Conservation (phyloP, 2,113 vertebrate species). For the Hippotragus niger region DNA sequence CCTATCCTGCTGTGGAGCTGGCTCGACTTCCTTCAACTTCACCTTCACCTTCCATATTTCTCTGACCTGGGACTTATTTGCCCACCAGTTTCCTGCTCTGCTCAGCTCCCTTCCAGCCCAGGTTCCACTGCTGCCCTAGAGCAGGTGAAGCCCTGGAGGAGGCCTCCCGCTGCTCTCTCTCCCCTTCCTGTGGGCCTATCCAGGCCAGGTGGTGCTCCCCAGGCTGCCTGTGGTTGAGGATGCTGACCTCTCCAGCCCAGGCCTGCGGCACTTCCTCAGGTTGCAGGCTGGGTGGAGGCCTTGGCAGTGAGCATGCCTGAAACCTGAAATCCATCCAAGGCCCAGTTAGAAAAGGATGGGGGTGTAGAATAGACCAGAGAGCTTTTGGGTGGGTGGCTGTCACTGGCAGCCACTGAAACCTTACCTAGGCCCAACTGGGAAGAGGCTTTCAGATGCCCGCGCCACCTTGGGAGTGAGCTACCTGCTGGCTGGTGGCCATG, state of each 20-base stretch:
- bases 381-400: not conserved
- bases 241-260: not conserved
- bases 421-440: not conserved
- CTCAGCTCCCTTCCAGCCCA: not conserved
- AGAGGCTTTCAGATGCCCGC: not conserved
- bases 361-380: not conserved
- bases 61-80: not conserved
- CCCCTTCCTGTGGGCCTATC: not conserved
- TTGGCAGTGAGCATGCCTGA: not conserved
- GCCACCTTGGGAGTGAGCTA: not conserved
- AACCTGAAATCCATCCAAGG: not conserved
- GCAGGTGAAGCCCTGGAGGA: not conserved
- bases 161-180: not conserved
- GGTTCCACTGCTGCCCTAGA: not conserved
- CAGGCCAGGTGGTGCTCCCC: not conserved
- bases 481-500: not conserved
- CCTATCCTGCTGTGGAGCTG: too few species aligned
- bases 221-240: not conserved
- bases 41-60: not conserved
- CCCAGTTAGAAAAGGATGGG: not conserved
- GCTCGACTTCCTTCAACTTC: not conserved
- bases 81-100: too few species aligned
- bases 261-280: not conserved
- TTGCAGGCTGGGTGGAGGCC: not conserved
- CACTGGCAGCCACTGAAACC: not conserved